Evolutionary conservation across 1,140 invertebrate species (phyloP).

Genomic region (Coptotermes formosanus): DNA sequence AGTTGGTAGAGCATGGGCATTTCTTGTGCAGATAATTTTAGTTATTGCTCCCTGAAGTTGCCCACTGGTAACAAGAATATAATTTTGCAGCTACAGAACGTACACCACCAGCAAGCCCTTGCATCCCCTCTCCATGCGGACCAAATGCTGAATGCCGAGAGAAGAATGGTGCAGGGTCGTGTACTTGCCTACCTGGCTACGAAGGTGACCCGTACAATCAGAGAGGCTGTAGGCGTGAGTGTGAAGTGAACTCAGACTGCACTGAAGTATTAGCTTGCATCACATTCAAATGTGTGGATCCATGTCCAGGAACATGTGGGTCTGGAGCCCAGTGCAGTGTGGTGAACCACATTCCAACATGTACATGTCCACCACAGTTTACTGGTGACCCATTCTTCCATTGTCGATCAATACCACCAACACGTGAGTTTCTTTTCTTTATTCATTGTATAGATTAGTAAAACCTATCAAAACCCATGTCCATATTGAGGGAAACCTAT

Average conservation of each 20-base stretch:
- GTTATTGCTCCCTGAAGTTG: too few relatives aligned
- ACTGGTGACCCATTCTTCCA: slow-evolving; percentile 77
- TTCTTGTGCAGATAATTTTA: too few relatives aligned
- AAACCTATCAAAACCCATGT: slow-evolving; percentile 38
- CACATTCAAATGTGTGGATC: slow-evolving; percentile 74
- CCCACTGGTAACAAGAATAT: not conserved
- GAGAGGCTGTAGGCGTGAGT: slow-evolving; percentile 72
- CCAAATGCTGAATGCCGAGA: slow-evolving; percentile 76
- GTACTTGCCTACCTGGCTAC: slow-evolving; percentile 69
- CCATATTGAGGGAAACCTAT: too few relatives aligned
- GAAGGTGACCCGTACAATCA: slow-evolving; percentile 73
- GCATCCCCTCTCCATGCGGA: slow-evolving; percentile 75
- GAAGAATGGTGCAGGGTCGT: slow-evolving; percentile 72
- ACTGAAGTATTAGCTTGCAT: slow-evolving; percentile 63
- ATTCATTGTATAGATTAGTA: slow-evolving; percentile 20
- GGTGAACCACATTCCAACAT: slow-evolving; percentile 71
- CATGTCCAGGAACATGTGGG: slow-evolving; percentile 72
- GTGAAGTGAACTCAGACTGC: slow-evolving; percentile 74
- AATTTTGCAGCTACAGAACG: slow-evolving; percentile 45
- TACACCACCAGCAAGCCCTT: slow-evolving; percentile 55
- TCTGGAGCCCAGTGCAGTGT: slow-evolving; percentile 70
- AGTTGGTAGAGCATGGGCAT: too few relatives aligned
- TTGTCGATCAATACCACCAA: slow-evolving; percentile 45
- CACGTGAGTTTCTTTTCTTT: slow-evolving; percentile 23
- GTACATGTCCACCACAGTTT: slow-evolving; percentile 68